Evolutionary conservation across 2,888 invertebrate genomes (phyloP).

Genomic region (Rhingia campestris): DNA sequence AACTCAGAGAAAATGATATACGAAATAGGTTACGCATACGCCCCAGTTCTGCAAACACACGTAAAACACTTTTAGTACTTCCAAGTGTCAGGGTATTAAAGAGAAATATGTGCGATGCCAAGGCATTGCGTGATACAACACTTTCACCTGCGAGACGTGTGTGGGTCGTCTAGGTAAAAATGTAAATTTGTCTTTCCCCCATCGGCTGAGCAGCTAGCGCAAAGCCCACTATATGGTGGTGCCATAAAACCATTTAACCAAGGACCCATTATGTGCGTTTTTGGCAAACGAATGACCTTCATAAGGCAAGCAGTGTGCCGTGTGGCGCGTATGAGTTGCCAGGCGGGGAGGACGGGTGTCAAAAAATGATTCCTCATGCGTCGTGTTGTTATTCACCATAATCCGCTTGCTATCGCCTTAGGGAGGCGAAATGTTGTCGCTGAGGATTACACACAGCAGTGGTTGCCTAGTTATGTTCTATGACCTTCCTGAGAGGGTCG

Average conservation of each 20-base stretch:
- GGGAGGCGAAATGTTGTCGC: background rate
- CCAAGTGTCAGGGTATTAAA: conserved; percentile 69
- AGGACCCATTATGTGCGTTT: conserved; percentile 64
- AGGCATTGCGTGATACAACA: conserved; percentile 24
- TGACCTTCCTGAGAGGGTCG: conserved; percentile 53
- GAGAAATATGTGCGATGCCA: conserved; percentile 51
- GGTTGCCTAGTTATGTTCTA: conserved; percentile 34
- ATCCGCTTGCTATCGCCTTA: conserved; percentile 5
- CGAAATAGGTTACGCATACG: conserved; percentile 70
- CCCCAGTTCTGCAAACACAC: conserved; percentile 55
- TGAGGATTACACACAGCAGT: conserved; percentile 7
- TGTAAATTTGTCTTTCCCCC: conserved; percentile 56
- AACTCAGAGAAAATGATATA: conserved; percentile 2
- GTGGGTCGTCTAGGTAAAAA: conserved; percentile 25
- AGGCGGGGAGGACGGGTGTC: conserved; percentile 19
- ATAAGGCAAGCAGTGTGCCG: background rate
- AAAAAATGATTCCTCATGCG: conserved; percentile 51
- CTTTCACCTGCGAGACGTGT: conserved; percentile 45
- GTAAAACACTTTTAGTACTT: conserved; percentile 61
- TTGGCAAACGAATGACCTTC: conserved; percentile 62
- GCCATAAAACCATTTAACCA: conserved; percentile 59
- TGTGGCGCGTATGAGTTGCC: background rate
- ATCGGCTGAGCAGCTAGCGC: background rate
- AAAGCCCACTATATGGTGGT: conserved; percentile 4
- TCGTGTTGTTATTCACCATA: conserved; percentile 20